Evolutionary conservation across 2,113 vertebrate genomes (phyloP), one percentile per base, ranked within the genome.

Genomic region (Callorhinus ursinus): DNA sequence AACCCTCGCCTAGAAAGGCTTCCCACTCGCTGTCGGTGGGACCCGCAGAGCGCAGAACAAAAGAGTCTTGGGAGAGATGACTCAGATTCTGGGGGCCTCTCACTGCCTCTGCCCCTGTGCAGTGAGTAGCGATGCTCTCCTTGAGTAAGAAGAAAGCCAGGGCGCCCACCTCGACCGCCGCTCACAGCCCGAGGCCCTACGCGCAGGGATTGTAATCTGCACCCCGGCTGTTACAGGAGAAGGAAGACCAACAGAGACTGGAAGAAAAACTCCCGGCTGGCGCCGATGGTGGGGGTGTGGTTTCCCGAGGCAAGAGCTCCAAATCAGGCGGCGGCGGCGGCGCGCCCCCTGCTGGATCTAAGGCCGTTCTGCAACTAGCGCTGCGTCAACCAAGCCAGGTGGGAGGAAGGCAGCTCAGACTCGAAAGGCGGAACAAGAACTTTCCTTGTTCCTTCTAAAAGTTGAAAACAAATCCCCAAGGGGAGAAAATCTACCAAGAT

Each of bases 331-430:
- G 61, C 59, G 95, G 94, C 33, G 7, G 61, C 21, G 42, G 94
- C 6, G 92, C 95, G 88, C 79, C 93, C 77, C 69, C 97, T 98
- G 94, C 96, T 92, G 98, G 96, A 76, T 0, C 0, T 31, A 15
- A 59, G 49, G 0, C 33, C 21, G 8, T 55, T 39, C 77, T 88
- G 93, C 97, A 94, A 19, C 28, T 22, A 53, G 26, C 3, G 9
- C 59, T 36, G 49, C 36, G 2, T 5, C 5, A 10, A 21, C 22
- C 4, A 33, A 57, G 22, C 61, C 51, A 10, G 53, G 36, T 2
- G 16, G 16, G 26, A 39, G 46, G 49, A 15, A 14, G 67, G 53
- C 28, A 0, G 21, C 53, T 69, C 16, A 65, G 63, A n/a, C 19
- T 5, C 24, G 0, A 3, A n/a, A 51, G 42, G 46, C 49, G 4